Conservation (phyloP, 2,888 invertebrate species). For the Argynnis bischoffii region DNA sequence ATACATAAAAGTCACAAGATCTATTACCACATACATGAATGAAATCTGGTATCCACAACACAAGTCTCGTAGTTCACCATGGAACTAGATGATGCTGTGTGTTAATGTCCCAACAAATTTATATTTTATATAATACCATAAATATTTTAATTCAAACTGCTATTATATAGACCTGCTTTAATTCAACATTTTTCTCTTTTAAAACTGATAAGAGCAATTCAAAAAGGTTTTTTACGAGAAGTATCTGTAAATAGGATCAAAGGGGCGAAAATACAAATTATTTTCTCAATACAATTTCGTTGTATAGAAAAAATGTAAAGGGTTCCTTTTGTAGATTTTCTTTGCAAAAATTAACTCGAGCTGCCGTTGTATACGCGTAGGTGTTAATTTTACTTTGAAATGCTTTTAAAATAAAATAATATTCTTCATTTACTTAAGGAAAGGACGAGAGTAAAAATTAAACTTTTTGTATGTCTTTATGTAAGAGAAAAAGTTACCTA, state of each 20-base stretch:
- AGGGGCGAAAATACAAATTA: constrained; percentile 62
- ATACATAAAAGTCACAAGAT: too few species aligned
- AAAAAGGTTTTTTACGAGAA: constrained; percentile 45
- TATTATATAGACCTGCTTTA: neutral
- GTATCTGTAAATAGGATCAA: constrained; percentile 54
- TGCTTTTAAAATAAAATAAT: neutral
- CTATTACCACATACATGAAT: too few species aligned
- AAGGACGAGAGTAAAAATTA: too few species aligned
- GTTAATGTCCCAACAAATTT: too few species aligned
- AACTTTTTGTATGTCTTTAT: too few species aligned
- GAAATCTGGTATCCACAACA: too few species aligned
- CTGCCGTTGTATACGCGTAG: constrained; percentile 15
- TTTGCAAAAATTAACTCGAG: constrained; percentile 33
- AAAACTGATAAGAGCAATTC: constrained; percentile 41
- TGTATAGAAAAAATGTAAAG: constrained; percentile 57
- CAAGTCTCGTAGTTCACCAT: too few species aligned
- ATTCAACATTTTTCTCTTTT: neutral
- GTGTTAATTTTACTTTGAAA: neutral
- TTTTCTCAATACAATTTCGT: constrained; percentile 69
- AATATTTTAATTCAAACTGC: too few species aligned
- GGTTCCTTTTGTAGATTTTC: constrained; percentile 35
- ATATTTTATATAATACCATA: too few species aligned
- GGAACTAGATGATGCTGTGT: too few species aligned
- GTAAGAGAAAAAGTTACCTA: too few species aligned
- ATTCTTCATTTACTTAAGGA: neutral